Percentiles rank a stretch among this genome's conserved stretches.
Conservation (phyloP, 2,113 vertebrate genomes). For the Phrynosoma platyrhinos region DNA sequence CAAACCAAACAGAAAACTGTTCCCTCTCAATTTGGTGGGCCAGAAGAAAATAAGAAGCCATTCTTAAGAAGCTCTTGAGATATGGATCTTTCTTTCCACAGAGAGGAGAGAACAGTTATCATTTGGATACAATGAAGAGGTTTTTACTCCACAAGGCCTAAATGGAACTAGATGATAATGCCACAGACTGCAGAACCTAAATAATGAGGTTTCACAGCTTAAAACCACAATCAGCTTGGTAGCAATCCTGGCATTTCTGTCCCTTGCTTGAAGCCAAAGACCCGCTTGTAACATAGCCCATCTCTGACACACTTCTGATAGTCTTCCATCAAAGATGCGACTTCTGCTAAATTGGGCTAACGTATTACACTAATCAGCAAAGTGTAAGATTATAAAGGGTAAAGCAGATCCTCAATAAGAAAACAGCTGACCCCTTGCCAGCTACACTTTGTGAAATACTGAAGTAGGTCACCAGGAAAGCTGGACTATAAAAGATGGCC, state of each 20-base stretch:
- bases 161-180: not conserved
- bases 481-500: not conserved
- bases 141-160: not conserved
- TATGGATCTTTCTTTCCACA: not conserved
- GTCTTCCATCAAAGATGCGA: not conserved
- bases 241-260: not conserved
- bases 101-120: not conserved
- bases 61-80: not conserved
- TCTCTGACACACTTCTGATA: conserved; percentile 5
- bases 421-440: conserved; percentile 10
- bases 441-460: conserved; percentile 11
- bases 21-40: not conserved
- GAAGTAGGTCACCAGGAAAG: conserved; percentile 11
- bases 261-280: not conserved
- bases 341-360: conserved; percentile 22
- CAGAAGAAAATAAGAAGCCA: not conserved
- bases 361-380: conserved; percentile 18
- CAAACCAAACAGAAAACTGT: too few species aligned
- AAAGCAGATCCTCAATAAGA: conserved; percentile 17
- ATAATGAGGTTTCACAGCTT: not conserved
- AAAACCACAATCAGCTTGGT: not conserved
- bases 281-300: not conserved
- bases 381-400: conserved; percentile 29
- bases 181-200: not conserved
- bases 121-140: not conserved